Base-by-base conservation (phyloP, 2,888 invertebrate species). In the Aphidius colemani region DNA sequence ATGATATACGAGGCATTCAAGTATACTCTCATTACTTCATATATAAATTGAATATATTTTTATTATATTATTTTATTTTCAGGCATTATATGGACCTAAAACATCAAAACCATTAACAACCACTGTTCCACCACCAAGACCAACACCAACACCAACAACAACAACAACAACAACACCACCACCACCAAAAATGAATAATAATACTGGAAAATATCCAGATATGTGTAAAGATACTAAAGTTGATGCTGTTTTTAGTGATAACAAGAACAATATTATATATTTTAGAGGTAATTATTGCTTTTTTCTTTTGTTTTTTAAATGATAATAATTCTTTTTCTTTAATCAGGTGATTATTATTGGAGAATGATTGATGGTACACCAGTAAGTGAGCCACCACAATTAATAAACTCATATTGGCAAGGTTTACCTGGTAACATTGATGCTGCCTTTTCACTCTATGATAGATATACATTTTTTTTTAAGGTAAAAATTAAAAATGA, bases 401-500 rank as follows among this genome's bases (percentile, higher is more conserved):
- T 87, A 50, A 97, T 98, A 71, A 86, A 90, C 0, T 88, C 89
- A 69, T 87, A 89, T n/a, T 95, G 95, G 93, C 88, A 89, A 48
- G 93, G 91, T 55, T 85, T 98, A 60, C 91, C 94, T 11, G 91
- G 91, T 61, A 89, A 94, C 79, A 90, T 98, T 57, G 95, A 98
- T 81, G 96, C 96, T 3, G 96, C 96, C 7, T 94, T 98, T 78
- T 95, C 95, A 0, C 96, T 95, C 84, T 94, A 94, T 82, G 96
- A 96, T 80, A 96, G 96, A 71, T 96, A 96, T 84, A 96, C 96
- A 0, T 98, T 96, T 85, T 95, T 98, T 87, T 98, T 98, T 86
- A 97, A 97, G 86, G 97, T 92, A 66, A 45, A 18, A 18, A 18
- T 18, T 1, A 18, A 18, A 18, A 18, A n/a, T n/a, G n/a, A n/a